Percentiles rank a stretch among this genome's conserved stretches.
These are phyloP conservation scores for Meloidogyne exigua DNA, from an alignment of 1,140 invertebrate species.

Conservation along the genomic window DNA sequence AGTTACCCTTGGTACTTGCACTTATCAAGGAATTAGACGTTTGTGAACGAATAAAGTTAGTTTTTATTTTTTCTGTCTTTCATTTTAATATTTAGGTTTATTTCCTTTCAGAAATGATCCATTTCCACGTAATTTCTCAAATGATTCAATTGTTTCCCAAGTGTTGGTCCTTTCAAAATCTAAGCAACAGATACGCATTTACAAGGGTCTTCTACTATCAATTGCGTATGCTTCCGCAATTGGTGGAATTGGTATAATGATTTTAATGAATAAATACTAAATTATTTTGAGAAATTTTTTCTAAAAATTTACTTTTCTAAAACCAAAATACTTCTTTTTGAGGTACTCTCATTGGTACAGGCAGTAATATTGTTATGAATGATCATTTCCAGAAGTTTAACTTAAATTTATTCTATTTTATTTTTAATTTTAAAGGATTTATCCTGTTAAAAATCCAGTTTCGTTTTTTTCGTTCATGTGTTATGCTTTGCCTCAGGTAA, in stretches of 20 bases:
- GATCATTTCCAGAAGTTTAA: slow-evolving; percentile 64
- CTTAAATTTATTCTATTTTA: background rate
- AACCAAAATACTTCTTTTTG: too few relatives aligned
- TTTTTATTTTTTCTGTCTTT: background rate
- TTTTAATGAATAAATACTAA: too few relatives aligned
- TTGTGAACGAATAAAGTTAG: slow-evolving; percentile 46
- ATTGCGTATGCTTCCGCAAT: slow-evolving; percentile 78
- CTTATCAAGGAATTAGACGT: slow-evolving; percentile 51
- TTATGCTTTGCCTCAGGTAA: slow-evolving; percentile 71
- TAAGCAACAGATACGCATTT: slow-evolving; percentile 37
- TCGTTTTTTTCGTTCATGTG: slow-evolving; percentile 78
- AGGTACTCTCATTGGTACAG: slow-evolving; percentile 80
- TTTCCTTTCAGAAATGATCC: background rate
- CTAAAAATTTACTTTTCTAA: too few relatives aligned
- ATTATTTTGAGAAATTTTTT: too few relatives aligned
- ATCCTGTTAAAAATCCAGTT: slow-evolving; percentile 59
- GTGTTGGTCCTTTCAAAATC: slow-evolving; percentile 17
- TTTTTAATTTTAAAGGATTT: slow-evolving; percentile 27
- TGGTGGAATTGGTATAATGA: slow-evolving; percentile 76
- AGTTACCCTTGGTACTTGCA: slow-evolving; percentile 52
- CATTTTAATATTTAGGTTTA: too few relatives aligned
- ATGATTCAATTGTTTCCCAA: background rate
- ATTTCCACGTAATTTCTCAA: background rate
- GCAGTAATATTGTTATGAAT: slow-evolving; percentile 82
- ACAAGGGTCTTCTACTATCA: slow-evolving; percentile 69